Percentiles rank a stretch among this genome's conserved stretches.
Evolutionary conservation across 1,140 invertebrate species (phyloP).

Genomic region (Hypothenemus hampei): DNA sequence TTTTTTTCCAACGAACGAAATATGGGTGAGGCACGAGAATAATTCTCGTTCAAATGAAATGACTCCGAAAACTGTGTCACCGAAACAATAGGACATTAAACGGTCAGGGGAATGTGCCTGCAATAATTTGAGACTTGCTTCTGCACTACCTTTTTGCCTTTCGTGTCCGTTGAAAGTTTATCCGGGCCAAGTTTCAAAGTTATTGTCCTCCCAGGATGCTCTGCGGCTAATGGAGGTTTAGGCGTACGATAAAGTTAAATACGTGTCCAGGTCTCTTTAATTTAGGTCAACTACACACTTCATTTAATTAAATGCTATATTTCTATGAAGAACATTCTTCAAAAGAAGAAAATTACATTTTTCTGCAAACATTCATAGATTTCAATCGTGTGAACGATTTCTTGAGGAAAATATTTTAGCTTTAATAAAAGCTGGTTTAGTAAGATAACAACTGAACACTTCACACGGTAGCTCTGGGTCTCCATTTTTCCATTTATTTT

Average conservation of each 20-base stretch:
- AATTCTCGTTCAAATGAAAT: constrained; percentile 7
- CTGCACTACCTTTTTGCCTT: constrained; percentile 15
- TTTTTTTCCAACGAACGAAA: no score
- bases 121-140: constrained; percentile 16
- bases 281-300: constrained; percentile 9
- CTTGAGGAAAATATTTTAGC: no score
- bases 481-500: no score
- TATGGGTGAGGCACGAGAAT: no score
- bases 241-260: constrained; percentile 15
- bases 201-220: constrained; percentile 14
- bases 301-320: constrained; percentile 9
- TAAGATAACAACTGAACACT: no score
- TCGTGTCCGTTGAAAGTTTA: constrained; percentile 16
- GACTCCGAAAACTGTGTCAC: constrained; percentile 12
- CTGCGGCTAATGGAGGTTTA: constrained; percentile 14
- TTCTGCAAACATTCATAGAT: no score
- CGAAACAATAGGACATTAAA: constrained; percentile 14
- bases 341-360: background rate
- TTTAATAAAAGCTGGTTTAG: no score
- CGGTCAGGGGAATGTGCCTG: constrained; percentile 11
- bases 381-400: no score
- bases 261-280: constrained; percentile 7
- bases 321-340: background rate
- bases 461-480: no score
- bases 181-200: constrained; percentile 14